Evolutionary conservation across 2,888 invertebrate genomes (phyloP), one percentile per base, ranked within the genome.

Genomic region (Tridacna gigas): DNA sequence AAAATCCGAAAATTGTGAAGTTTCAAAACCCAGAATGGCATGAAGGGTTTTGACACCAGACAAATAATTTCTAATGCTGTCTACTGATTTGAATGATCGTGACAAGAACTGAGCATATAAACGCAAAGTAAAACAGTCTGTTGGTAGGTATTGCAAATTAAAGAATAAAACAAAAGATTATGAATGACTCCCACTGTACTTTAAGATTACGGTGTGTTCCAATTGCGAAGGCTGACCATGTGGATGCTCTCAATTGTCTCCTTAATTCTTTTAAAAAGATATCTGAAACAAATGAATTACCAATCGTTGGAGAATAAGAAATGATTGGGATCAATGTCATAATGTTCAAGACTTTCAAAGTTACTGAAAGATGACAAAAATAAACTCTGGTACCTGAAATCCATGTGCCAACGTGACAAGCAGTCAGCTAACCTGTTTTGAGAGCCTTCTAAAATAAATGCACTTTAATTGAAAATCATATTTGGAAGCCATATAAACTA

Each of bases 21-120:
- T 51, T 11, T 51, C 51, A 13, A 51, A 51, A 51, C 51, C 51
- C 15, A 51, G 12, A 13, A 51, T 13, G 15, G 51, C 15, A 51
- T 51, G 51, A 13, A 51, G 15, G 15, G 51, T 51, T 15, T 51
- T 51, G 11, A 51, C 15, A 13, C 76, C 76, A 13, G 66, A 45
- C 20, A 76, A 37, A 66, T 76, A 76, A 76, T 76, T 76, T 65
- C 76, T 65, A 22, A 76, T 76, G 25, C 63, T 76, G 28, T 28
- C 22, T n/a, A 61, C 61, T 12, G 61, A 61, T n/a, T 12, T 22
- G 22, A 61, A 61, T n/a, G 61, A 61, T n/a, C 63, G n/a, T 2
- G 45, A n/a, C 18, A 61, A 37, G 37, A 76, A 76, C 18, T 76
- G 76, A 13, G 66, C 66, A 66, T 48, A 76, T 22, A 76, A 48